Percentiles rank a stretch among this genome's conserved stretches.
These are phyloP conservation scores for Aphidius colemani DNA, from an alignment of 2,888 invertebrate genomes.

Conservation along the genomic window DNA sequence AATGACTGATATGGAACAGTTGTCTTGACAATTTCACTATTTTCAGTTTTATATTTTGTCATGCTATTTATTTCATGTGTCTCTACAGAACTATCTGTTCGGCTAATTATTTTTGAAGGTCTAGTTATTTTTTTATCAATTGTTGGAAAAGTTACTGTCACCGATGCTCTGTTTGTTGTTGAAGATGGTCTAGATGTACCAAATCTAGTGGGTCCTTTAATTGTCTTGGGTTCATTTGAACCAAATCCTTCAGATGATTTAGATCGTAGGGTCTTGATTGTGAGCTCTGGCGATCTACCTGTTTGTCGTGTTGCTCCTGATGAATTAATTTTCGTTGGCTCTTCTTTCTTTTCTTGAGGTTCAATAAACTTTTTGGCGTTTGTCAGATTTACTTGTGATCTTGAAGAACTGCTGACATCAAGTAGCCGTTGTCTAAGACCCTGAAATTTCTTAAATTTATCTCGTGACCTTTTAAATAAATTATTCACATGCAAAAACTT, in stretches of 20 bases:
- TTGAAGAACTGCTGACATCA: conserved; percentile 45
- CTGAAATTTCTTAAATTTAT: conserved; percentile 49
- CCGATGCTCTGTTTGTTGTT: conserved; percentile 13
- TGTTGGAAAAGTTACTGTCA: conserved; percentile 22
- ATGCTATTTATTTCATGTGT: conserved; percentile 17
- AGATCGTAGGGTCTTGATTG: conserved; percentile 13
- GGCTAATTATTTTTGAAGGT: conserved; percentile 21
- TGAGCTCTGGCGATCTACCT: conserved; percentile 15
- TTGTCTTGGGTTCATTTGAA: not conserved
- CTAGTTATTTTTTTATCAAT: conserved; percentile 26
- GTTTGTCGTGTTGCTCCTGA: not conserved
- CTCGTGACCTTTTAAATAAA: conserved; percentile 31
- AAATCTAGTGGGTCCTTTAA: not conserved
- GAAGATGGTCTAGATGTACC: not conserved
- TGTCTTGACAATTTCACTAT: conserved; percentile 25
- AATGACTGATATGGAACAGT: conserved; percentile 22
- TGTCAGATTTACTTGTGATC: conserved; percentile 53
- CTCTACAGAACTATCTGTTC: conserved; percentile 7
- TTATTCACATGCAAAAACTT: conserved; percentile 7
- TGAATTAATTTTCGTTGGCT: conserved; percentile 31
- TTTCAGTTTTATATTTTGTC: conserved; percentile 12
- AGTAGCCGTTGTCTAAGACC: conserved; percentile 46
- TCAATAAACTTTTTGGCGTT: conserved; percentile 50
- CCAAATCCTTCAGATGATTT: not conserved
- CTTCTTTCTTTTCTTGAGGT: conserved; percentile 45